These are phyloP conservation scores for Lates japonicus DNA, from an alignment of 2,797 vertebrate genomes.

Conservation along the genomic window DNA sequence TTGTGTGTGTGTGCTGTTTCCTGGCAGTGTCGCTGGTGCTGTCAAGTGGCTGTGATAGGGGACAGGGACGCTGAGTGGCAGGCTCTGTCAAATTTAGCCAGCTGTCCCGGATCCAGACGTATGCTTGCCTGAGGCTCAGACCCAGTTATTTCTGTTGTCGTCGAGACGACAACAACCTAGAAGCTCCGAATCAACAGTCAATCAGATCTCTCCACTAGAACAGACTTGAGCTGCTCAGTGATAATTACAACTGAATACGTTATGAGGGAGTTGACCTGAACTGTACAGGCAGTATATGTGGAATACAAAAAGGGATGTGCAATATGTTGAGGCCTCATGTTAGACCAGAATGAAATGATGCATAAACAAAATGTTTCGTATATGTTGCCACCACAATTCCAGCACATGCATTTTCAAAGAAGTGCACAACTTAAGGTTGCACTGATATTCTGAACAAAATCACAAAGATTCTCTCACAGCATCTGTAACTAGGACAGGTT, in stretches of 20 bases:
- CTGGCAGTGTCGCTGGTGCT: slow-evolving; percentile 48
- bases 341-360: not conserved
- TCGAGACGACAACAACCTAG: slow-evolving; percentile 48
- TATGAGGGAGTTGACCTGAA: slow-evolving; percentile 7
- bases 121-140: slow-evolving; percentile 61
- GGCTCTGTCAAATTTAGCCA: slow-evolving; percentile 76
- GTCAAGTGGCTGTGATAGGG: slow-evolving; percentile 59
- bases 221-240: not conserved
- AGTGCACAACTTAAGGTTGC: not conserved
- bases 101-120: slow-evolving; percentile 68
- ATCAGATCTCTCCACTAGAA: slow-evolving; percentile 13
- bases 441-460: slow-evolving; percentile 33
- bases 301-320: not conserved
- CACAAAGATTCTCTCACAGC: slow-evolving; percentile 1
- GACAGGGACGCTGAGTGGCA: slow-evolving; percentile 67
- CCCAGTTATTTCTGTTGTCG: slow-evolving; percentile 65
- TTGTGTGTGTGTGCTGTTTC: slow-evolving; percentile 39
- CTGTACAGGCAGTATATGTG: slow-evolving; percentile 19
- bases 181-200: slow-evolving; percentile 40
- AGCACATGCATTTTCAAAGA: not conserved
- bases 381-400: not conserved
- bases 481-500: not conserved
- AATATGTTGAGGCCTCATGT: not conserved
- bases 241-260: slow-evolving; percentile 37
- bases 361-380: not conserved